Evolutionary conservation across 1,140 invertebrate genomes (phyloP).

Genomic region (Agrypnia vestita): DNA sequence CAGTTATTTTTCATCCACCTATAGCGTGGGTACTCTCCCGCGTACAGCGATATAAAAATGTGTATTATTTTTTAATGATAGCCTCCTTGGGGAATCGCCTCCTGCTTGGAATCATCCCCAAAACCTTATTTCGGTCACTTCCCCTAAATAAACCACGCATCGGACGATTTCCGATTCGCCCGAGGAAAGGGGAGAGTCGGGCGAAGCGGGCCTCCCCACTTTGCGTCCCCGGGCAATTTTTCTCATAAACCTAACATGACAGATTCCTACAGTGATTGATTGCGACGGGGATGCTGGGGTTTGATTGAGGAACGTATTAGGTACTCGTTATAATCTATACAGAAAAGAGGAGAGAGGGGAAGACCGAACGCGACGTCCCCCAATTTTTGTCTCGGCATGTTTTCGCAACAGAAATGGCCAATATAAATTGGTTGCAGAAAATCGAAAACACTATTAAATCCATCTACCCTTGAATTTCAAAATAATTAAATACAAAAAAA

Average conservation of each 20-base stretch:
- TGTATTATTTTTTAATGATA: constrained; percentile 22
- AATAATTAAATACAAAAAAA: too few species aligned
- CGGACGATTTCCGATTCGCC: constrained; percentile 43
- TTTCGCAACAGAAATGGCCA: constrained; percentile 10
- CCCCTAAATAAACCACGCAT: constrained; percentile 43
- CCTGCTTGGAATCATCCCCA: background rate
- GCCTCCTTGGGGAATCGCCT: constrained; percentile 7
- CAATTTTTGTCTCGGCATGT: constrained; percentile 8
- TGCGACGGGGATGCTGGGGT: constrained; percentile 62
- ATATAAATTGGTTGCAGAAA: background rate
- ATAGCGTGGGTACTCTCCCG: background rate
- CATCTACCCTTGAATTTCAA: too few species aligned
- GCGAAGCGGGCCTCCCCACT: constrained; percentile 15
- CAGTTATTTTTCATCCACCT: too few species aligned
- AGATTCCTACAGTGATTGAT: constrained; percentile 74
- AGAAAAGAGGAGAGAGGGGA: constrained; percentile 35
- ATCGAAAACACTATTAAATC: too few species aligned
- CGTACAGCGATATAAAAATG: constrained; percentile 13
- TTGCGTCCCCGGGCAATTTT: constrained; percentile 67
- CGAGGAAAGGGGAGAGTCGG: background rate
- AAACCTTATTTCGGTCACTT: constrained; percentile 46
- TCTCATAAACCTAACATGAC: constrained; percentile 75
- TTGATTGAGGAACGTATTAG: constrained; percentile 62
- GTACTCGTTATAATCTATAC: constrained; percentile 60
- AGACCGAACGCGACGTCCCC: constrained; percentile 31